phyloP scores from a whole-genome alignment of 2,797 vertebrate species.

The Gadopsis marmoratus region DNA sequence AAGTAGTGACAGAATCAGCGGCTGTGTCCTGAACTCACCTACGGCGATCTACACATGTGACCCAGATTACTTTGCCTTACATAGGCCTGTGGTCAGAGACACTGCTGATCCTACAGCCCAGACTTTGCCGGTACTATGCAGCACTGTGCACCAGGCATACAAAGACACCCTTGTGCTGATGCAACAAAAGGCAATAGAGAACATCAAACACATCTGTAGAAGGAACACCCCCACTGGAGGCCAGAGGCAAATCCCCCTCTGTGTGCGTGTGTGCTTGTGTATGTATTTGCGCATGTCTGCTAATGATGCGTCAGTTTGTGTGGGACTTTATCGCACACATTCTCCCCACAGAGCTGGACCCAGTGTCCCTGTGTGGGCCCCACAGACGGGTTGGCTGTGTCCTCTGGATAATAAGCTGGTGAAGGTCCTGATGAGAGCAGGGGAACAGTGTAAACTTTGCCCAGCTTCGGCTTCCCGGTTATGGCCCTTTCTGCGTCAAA shows the following conservation, averaged over 20 bases:
- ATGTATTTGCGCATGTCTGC: slow-evolving; percentile 43
- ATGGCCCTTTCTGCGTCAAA: slow-evolving; percentile 71
- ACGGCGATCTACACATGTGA: slow-evolving; percentile 61
- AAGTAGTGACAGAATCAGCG: slow-evolving; percentile 24
- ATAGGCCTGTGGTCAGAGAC: slow-evolving; percentile 34
- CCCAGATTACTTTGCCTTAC: slow-evolving; percentile 64
- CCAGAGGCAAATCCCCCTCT: slow-evolving; percentile 62
- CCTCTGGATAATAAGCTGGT: slow-evolving; percentile 67
- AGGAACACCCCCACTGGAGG: slow-evolving; percentile 70
- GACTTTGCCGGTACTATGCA: slow-evolving; percentile 50
- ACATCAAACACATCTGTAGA: slow-evolving; percentile 81
- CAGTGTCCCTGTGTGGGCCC: slow-evolving; percentile 62
- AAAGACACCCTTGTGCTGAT: slow-evolving; percentile 80
- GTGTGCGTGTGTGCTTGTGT: slow-evolving; percentile 33
- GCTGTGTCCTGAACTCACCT: slow-evolving; percentile 56
- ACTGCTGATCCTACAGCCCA: slow-evolving; percentile 54
- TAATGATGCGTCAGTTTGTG: slow-evolving; percentile 48
- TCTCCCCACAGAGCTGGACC: slow-evolving; percentile 30
- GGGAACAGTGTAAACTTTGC: slow-evolving; percentile 64
- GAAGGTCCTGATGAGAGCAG: slow-evolving; percentile 71
- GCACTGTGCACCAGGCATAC: slow-evolving; percentile 60
- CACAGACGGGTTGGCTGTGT: slow-evolving; percentile 62
- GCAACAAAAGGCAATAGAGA: slow-evolving; percentile 82
- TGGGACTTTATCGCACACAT: slow-evolving; percentile 36
- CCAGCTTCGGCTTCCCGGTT: slow-evolving; percentile 48